These are phyloP conservation scores for Leptoteleia sp. DNA, from an alignment of 1,140 invertebrate species.

Conservation along the genomic window DNA sequence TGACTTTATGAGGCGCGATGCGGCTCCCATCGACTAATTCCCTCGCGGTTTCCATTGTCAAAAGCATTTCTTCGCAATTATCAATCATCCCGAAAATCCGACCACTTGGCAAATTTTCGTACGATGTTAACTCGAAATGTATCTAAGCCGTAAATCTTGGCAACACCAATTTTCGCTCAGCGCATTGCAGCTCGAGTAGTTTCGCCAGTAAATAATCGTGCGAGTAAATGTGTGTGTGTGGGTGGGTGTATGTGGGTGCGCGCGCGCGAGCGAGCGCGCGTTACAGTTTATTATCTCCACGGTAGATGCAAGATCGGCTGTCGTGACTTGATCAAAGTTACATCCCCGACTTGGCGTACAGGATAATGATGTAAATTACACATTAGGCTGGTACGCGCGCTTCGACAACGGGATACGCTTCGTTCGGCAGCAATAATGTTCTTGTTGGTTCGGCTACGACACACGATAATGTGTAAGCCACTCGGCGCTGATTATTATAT, in stretches of 20 bases:
- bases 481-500: constrained; percentile 52
- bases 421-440: constrained; percentile 35
- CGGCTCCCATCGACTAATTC: too few relatives aligned
- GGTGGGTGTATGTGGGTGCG: too few relatives aligned
- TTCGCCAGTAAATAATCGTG: constrained; percentile 27
- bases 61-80: too few relatives aligned
- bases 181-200: constrained; percentile 23
- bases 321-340: constrained; percentile 55
- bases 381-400: constrained; percentile 21
- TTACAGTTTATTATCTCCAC: constrained; percentile 38
- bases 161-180: constrained; percentile 29
- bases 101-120: too few relatives aligned
- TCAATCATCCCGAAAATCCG: too few relatives aligned
- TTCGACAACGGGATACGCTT: constrained; percentile 29
- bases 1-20: too few relatives aligned
- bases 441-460: constrained; percentile 41
- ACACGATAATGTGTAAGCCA: constrained; percentile 40
- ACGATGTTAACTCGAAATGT: constrained; percentile 12
- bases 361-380: constrained; percentile 51
- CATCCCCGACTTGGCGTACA: constrained; percentile 47
- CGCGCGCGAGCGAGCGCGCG: constrained; percentile 2
- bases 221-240: background rate
- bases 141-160: constrained; percentile 30
- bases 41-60: too few relatives aligned
- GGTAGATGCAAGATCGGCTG: constrained; percentile 28